Base-by-base conservation (phyloP, 35 echinoderm and acorn worm species). In the Heliocidaris erythrogramma region DNA sequence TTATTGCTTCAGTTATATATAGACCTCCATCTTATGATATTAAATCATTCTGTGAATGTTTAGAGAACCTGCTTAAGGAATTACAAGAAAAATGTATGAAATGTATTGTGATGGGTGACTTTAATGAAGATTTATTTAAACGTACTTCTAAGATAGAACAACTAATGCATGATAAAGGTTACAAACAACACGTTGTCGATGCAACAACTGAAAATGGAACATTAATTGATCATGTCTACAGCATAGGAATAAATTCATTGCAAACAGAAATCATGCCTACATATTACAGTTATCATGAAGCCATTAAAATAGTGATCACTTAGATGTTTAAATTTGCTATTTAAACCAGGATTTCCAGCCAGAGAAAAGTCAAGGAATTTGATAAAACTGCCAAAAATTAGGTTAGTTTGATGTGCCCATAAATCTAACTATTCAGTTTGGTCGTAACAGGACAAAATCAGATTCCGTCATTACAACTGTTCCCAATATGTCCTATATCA, bases 211-310 rank as follows among this genome's bases (percentile, higher is more conserved):
- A 94, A 31, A 48, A 18, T 49, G 95, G 86, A 56, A 96, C 92
- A 86, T 86, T 96, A 13, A 31, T 94, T 56, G 95, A 96, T 88
- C 95, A 96, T 90, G 92, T 96, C 17, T 96, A 96, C 49, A 65
- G 93, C 2, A 94, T 49, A 90, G 86, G 86, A 47, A 10, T 95
- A n/a, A 49, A 95, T 90, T 88, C 24, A 88, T 59, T 95, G 9
- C 18, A 90, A 59, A 35, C 52, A 18, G 31, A 87, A 24, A 85
- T 94, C 30, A 48, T 94, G 1, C 94, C 94, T 88, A 88, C 47
- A 11, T 94, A 94, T 88, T 94, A 95, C 16, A 95, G 94, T 48
- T 95, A 95, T 31, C 94, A 95, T 95, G 94, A 95, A 90, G 69
- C 94, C 4, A 31, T 95, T 60, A 87, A 30, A n/a, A n/a, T n/a